These are phyloP conservation scores for Dendroctonus ponderosae DNA, from an alignment of 1,140 invertebrate species.

Conservation along the genomic window DNA sequence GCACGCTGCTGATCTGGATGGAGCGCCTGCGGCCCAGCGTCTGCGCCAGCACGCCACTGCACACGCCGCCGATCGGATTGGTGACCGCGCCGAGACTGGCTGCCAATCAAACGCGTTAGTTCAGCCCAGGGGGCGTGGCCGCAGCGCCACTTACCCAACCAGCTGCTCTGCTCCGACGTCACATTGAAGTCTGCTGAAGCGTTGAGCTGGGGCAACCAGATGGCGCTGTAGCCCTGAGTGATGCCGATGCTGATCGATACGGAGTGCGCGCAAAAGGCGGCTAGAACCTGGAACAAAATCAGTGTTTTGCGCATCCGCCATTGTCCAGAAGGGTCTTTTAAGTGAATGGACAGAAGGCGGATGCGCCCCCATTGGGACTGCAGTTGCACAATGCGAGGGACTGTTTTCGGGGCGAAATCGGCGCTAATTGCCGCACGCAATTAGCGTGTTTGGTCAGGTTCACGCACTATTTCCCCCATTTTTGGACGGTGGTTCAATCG, in stretches of 20 bases:
- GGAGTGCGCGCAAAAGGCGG: slow-evolving; percentile 67
- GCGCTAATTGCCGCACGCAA: too few relatives aligned
- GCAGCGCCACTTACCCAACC: slow-evolving; percentile 61
- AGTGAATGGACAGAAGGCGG: too few relatives aligned
- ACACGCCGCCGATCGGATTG: slow-evolving; percentile 67
- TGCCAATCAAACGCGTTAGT: slow-evolving; percentile 46
- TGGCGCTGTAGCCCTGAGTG: slow-evolving; percentile 72
- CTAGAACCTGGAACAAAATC: slow-evolving; percentile 59
- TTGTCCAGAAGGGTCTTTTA: not conserved
- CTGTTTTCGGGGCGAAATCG: too few relatives aligned
- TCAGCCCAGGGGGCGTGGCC: too few relatives aligned
- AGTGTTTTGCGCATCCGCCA: not conserved
- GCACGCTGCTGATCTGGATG: slow-evolving; percentile 69
- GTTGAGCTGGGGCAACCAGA: slow-evolving; percentile 65
- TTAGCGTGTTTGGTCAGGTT: too few relatives aligned
- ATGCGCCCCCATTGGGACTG: too few relatives aligned
- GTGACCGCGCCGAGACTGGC: slow-evolving; percentile 70
- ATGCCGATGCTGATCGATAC: slow-evolving; percentile 73
- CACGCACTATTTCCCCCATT: too few relatives aligned
- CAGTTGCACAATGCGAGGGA: too few relatives aligned
- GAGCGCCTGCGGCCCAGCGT: slow-evolving; percentile 68
- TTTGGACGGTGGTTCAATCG: too few relatives aligned
- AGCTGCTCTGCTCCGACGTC: slow-evolving; percentile 62
- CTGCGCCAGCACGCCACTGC: slow-evolving; percentile 67
- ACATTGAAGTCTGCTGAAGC: slow-evolving; percentile 51